phyloP scores from a whole-genome alignment of 2,888 invertebrate genomes.

The Apamea crenata region DNA sequence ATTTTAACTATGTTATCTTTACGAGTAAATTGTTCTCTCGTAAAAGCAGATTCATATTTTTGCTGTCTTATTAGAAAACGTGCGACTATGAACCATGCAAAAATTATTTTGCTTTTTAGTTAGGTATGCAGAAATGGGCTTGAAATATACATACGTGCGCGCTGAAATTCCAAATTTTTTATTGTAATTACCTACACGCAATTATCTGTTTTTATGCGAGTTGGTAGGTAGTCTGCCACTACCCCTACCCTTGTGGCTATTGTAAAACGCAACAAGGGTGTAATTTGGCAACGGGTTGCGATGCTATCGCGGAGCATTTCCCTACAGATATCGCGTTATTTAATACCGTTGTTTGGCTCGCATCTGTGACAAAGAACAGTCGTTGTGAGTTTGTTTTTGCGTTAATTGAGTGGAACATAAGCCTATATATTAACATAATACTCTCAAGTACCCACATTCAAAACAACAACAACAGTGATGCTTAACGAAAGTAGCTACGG shows the following conservation, averaged over 20 bases:
- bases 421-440: slow-evolving; percentile 32
- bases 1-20: slow-evolving; percentile 81
- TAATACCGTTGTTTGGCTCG: slow-evolving; percentile 86
- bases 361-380: slow-evolving; percentile 75
- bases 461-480: slow-evolving; percentile 36
- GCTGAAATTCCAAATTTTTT: slow-evolving; percentile 38
- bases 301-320: slow-evolving; percentile 85
- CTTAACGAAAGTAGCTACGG: neutral
- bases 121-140: slow-evolving; percentile 3
- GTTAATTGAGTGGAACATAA: slow-evolving; percentile 71
- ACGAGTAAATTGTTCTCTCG: slow-evolving; percentile 74
- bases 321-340: slow-evolving; percentile 87
- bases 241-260: slow-evolving; percentile 74
- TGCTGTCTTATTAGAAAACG: slow-evolving; percentile 53
- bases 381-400: slow-evolving; percentile 70
- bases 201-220: slow-evolving; percentile 63
- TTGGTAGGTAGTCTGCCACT: slow-evolving; percentile 62
- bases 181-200: slow-evolving; percentile 50
- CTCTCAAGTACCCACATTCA: slow-evolving; percentile 18
- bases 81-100: slow-evolving; percentile 18
- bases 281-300: slow-evolving; percentile 87
- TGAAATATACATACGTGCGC: slow-evolving; percentile 10
- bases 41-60: slow-evolving; percentile 64
- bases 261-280: slow-evolving; percentile 86
- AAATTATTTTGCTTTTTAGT: slow-evolving; percentile 27